A percentile compares a stretch with the other conserved stretches of the same genome.
Conservation (phyloP, 2,797 vertebrate species). For the Myripristis murdjan region DNA sequence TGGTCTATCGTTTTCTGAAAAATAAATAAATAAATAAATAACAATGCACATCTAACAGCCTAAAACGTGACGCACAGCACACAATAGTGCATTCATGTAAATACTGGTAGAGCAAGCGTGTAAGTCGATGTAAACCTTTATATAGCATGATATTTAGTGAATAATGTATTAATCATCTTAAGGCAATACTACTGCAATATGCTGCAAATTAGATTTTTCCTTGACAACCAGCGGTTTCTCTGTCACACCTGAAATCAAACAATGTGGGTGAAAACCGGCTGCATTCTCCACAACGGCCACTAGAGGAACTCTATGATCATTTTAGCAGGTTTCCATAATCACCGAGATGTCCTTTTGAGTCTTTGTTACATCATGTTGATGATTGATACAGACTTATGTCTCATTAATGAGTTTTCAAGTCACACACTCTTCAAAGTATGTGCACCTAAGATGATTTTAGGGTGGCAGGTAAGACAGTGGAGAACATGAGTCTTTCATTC, state of each 20-base stretch:
- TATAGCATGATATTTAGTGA: neutral
- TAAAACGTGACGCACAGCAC: neutral
- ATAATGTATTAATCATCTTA: neutral
- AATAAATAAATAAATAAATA: neutral
- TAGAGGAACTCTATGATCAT: constrained; percentile 70
- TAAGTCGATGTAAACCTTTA: neutral
- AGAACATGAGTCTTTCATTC: too few species aligned
- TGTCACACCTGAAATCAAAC: constrained; percentile 34
- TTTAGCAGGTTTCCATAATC: constrained; percentile 20
- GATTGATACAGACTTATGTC: constrained; percentile 62
- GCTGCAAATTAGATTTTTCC: constrained; percentile 12
- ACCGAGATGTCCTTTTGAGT: constrained; percentile 62
- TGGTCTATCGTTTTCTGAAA: constrained; percentile 94
- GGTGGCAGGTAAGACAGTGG: too few species aligned
- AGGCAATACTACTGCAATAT: neutral
- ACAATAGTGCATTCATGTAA: neutral
- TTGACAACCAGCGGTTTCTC: neutral
- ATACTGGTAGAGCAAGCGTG: neutral
- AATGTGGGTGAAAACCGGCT: constrained; percentile 29
- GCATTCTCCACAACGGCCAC: constrained; percentile 53
- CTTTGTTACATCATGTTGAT: constrained; percentile 76
- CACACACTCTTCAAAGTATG: constrained; percentile 49
- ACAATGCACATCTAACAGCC: neutral
- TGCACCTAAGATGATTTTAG: constrained; percentile 29
- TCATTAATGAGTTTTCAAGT: constrained; percentile 53